These are phyloP conservation scores for Calephelis perditalis DNA, from an alignment of 2,888 invertebrate species.

Conservation along the genomic window DNA sequence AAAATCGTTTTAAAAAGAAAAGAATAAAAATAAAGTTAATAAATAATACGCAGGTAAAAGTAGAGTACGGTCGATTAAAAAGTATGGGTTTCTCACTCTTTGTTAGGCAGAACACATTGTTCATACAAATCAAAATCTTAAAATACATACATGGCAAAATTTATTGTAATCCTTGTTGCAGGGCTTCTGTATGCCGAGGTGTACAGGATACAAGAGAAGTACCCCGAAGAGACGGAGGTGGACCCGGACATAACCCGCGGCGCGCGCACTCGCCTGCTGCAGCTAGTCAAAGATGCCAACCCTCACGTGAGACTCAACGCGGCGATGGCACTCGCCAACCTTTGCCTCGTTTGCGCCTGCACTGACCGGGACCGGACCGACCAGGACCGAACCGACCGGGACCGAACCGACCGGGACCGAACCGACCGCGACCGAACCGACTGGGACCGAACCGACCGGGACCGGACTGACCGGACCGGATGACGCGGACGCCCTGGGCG, in stretches of 20 bases:
- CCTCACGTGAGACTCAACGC: conserved; percentile 76
- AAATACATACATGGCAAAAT: too few species aligned
- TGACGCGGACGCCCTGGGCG: neutral
- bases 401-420: neutral
- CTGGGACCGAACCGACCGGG: too few species aligned
- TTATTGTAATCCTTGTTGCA: conserved; percentile 25
- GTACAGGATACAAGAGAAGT: conserved; percentile 47
- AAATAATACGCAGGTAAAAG: too few species aligned
- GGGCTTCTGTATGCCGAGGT: conserved; percentile 63
- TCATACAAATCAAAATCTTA: too few species aligned
- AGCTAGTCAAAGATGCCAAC: conserved; percentile 75
- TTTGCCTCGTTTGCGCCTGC: conserved; percentile 46
- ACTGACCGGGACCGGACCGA: neutral
- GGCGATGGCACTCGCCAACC: conserved; percentile 74
- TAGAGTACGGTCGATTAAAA: too few species aligned
- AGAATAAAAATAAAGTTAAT: too few species aligned
- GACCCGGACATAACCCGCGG: conserved; percentile 54
- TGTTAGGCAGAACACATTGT: too few species aligned
- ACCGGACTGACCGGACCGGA: conserved; percentile 13
- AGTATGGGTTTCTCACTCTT: too few species aligned
- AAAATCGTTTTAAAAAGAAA: too few species aligned
- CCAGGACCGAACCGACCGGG: too few species aligned
- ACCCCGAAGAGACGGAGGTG: conserved; percentile 45
- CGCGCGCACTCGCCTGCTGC: conserved; percentile 67
- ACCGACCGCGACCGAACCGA: neutral